phyloP scores from a whole-genome alignment of 2,113 vertebrate genomes.

The Myodes glareolus region DNA sequence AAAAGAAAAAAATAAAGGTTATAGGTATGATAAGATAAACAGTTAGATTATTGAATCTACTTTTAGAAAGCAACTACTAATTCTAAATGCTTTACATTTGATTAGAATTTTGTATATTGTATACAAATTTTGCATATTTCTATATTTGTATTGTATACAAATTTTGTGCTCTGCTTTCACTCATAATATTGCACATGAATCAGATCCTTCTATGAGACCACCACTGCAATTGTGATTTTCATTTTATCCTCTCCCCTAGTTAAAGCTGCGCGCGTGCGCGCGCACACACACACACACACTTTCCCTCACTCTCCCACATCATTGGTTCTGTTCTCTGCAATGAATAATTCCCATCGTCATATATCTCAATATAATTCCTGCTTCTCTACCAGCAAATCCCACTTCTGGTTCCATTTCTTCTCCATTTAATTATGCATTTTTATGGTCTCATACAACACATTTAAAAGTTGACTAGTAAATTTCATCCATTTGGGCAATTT shows the following conservation, averaged over 20 bases:
- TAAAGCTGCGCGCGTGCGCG: background rate
- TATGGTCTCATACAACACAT: background rate
- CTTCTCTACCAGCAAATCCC: background rate
- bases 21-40: too few species aligned
- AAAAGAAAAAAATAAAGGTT: too few species aligned
- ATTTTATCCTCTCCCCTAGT: background rate
- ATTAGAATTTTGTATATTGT: too few species aligned
- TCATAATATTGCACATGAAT: background rate
- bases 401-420: background rate
- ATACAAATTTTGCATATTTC: too few species aligned
- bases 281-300: background rate
- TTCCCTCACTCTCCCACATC: background rate
- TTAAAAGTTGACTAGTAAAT: background rate
- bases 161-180: background rate
- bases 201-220: background rate
- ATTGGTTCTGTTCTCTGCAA: background rate
- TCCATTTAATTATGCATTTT: background rate
- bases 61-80: too few species aligned
- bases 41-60: too few species aligned
- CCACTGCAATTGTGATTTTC: background rate
- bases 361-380: background rate
- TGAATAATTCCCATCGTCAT: background rate
- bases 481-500: background rate
- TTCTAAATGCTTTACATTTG: too few species aligned
- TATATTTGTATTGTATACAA: too few species aligned